Base-by-base conservation (phyloP, 2,797 vertebrate genomes). In the Girardinus metallicus region DNA sequence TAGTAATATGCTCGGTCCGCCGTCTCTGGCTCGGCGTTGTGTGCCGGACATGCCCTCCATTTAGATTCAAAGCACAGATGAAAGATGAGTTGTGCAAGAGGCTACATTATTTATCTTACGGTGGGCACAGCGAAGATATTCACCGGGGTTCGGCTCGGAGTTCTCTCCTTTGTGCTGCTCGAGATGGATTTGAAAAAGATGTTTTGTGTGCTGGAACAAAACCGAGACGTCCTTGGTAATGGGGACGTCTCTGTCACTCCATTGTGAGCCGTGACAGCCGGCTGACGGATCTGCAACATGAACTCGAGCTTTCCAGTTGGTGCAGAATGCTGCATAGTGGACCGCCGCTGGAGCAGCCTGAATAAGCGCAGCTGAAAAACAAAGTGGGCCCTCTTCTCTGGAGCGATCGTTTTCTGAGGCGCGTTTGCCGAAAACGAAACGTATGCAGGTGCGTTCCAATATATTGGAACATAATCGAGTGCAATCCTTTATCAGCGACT, bases 281-380 rank as follows among this genome's bases (percentile, higher is more conserved):
- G 85, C 76, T 92, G 89, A 93, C 88, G 88, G 89, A 92, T 92
- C 84, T 88, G 88, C 87, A 87, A 89, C 88, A 85, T 88, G 84
- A 91, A 86, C 80, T 77, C 81, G 81, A 91, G 88, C 79, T 80
- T 91, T 88, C 87, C 89, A 86, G 85, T 51, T 89, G 86, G 85
- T 86, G 86, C 90, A 92, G 82, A 87, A 92, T 92, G 86, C 89
- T 91, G 92, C 90, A 92, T 80, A 87, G 88, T 85, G 86, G 92
- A 90, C 88, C 88, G 89, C 90, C 78, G 68, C 39, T 85, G 82
- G 89, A 88, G 88, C 13, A 88, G 81, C 87, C 88, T 85, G 81
- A 84, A 92, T 78, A 77, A 73, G 74, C 76, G 83, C 86, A 87
- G 85, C 77, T 72, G 84, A 81, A 74, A 90, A 87, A 87, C 85